These are phyloP conservation scores for Anoplophora glabripennis DNA, from an alignment of 1,140 invertebrate species.

Conservation along the genomic window DNA sequence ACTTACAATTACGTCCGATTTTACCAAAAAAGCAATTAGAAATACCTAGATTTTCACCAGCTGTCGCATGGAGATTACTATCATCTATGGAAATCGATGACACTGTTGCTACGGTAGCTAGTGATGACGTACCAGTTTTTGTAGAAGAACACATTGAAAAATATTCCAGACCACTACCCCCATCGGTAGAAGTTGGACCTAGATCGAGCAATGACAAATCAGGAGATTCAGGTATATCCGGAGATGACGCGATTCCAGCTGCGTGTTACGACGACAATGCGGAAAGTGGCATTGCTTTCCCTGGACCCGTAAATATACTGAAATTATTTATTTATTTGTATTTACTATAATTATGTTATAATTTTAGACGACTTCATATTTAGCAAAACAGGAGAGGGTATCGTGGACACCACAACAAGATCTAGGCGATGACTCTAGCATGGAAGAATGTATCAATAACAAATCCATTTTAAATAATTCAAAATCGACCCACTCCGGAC, in stretches of 20 bases:
- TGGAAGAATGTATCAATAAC: constrained; percentile 55
- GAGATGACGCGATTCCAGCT: constrained; percentile 53
- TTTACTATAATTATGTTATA: neutral
- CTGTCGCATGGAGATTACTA: constrained; percentile 76
- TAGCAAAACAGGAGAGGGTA: constrained; percentile 5
- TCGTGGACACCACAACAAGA: constrained; percentile 81
- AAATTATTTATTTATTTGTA: no score
- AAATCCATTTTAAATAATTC: constrained; percentile 16
- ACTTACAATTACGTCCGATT: constrained; percentile 69
- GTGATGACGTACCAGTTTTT: constrained; percentile 43
- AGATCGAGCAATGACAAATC: constrained; percentile 49
- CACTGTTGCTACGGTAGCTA: constrained; percentile 26
- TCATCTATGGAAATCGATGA: constrained; percentile 48
- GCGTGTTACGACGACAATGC: constrained; percentile 27
- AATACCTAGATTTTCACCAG: constrained; percentile 75
- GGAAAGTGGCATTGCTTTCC: neutral
- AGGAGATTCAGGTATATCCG: constrained; percentile 77
- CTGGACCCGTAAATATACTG: no score
- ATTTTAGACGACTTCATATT: constrained; percentile 11
- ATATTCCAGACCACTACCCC: constrained; percentile 53
- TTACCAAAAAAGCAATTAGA: constrained; percentile 72
- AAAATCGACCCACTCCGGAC: constrained; percentile 36
- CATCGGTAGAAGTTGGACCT: constrained; percentile 44
- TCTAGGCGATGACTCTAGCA: constrained; percentile 63
- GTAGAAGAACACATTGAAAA: constrained; percentile 57